Evolutionary conservation across 2,113 vertebrate species (phyloP).

Genomic region (Platysternon megacephalum): DNA sequence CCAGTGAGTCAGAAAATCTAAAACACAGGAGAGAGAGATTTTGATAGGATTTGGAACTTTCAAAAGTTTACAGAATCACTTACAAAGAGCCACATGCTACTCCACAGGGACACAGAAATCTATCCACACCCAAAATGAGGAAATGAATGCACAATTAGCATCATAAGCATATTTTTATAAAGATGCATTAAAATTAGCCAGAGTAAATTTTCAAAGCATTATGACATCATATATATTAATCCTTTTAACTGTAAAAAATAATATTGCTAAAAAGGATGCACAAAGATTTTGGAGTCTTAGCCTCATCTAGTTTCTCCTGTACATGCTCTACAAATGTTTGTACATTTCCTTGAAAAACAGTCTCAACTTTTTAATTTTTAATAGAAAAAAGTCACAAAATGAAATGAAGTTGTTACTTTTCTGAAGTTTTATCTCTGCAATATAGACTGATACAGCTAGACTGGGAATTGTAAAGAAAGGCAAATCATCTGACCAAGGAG

Average conservation of each 20-base stretch:
- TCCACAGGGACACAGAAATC: not conserved
- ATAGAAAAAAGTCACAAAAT: not conserved
- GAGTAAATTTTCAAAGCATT: not conserved
- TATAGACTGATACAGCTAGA: not conserved
- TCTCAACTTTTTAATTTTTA: not conserved
- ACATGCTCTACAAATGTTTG: not conserved
- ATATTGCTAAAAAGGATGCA: not conserved
- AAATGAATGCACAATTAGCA: not conserved
- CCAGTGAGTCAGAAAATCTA: not conserved
- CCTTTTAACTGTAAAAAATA: not conserved
- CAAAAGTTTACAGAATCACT: not conserved
- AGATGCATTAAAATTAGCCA: not conserved
- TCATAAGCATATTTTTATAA: not conserved
- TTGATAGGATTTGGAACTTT: not conserved
- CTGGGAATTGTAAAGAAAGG: not conserved
- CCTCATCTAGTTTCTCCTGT: not conserved
- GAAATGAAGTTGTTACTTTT: not conserved
- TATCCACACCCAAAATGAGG: not conserved
- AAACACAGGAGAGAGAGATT: rapidly evolving
- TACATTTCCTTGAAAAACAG: not conserved
- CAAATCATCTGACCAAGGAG: not conserved
- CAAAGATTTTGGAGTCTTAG: not conserved
- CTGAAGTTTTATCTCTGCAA: not conserved
- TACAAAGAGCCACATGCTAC: not conserved
- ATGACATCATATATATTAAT: not conserved